A percentile compares a stretch with the other conserved stretches of the same genome.
These are phyloP conservation scores for Acleris laterana DNA, from an alignment of 2,888 invertebrate genomes.

Conservation along the genomic window DNA sequence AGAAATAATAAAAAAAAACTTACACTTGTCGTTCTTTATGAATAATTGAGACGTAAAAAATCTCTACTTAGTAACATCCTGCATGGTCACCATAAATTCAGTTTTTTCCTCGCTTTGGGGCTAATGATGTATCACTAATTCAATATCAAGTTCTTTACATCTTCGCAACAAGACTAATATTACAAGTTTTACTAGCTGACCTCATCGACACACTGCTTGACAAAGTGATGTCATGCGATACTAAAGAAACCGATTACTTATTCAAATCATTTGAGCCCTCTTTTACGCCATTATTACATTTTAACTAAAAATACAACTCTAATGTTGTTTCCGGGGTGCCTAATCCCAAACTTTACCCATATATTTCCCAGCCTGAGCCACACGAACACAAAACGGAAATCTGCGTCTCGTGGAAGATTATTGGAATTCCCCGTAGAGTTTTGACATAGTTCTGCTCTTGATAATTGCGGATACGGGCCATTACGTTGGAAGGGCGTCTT, in stretches of 20 bases:
- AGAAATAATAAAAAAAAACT: no score
- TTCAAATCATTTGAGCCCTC: not conserved
- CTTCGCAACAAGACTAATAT: slow-evolving; percentile 4
- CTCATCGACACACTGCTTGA: slow-evolving; percentile 33
- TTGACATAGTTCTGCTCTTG: slow-evolving; percentile 42
- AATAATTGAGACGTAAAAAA: not conserved
- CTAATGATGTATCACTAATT: slow-evolving; percentile 11
- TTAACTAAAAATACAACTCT: not conserved
- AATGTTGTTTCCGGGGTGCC: not conserved
- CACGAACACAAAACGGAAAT: slow-evolving; percentile 6
- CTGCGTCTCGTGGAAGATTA: slow-evolving; percentile 8
- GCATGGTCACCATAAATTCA: slow-evolving; percentile 13
- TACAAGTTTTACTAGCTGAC: slow-evolving; percentile 30
- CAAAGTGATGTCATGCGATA: slow-evolving; percentile 34
- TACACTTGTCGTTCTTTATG: no score
- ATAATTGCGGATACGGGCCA: slow-evolving; percentile 51
- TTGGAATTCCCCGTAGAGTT: slow-evolving; percentile 46
- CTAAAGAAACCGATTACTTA: slow-evolving; percentile 9
- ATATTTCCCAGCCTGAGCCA: not conserved
- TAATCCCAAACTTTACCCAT: not conserved
- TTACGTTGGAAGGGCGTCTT: slow-evolving; percentile 60
- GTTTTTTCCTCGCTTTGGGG: slow-evolving; percentile 9
- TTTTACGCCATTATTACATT: not conserved
- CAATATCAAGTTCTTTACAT: slow-evolving; percentile 25
- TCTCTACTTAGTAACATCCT: slow-evolving; percentile 1